Percentiles rank a stretch among this genome's conserved stretches.
These are phyloP conservation scores for Gallirallus australis DNA, from an alignment of 2,797 vertebrate genomes.

Conservation along the genomic window DNA sequence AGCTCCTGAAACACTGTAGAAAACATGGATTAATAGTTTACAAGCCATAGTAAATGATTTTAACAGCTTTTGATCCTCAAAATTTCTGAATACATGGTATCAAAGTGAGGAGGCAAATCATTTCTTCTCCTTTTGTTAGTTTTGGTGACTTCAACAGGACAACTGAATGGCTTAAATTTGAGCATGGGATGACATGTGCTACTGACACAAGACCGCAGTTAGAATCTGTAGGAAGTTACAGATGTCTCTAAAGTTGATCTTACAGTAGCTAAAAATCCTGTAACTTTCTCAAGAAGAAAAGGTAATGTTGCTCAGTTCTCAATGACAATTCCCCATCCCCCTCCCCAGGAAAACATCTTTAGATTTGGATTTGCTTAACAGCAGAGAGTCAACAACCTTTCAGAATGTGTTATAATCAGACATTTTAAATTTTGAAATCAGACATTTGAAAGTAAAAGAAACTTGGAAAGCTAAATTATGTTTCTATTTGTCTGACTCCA, in stretches of 20 bases:
- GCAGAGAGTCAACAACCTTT: not conserved
- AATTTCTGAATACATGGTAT: not conserved
- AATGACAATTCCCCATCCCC: not conserved
- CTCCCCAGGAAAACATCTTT: not conserved
- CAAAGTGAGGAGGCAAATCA: not conserved
- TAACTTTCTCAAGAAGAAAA: not conserved
- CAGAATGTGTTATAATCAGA: not conserved
- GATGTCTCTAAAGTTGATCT: not conserved
- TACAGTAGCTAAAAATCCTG: not conserved
- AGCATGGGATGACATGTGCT: not conserved
- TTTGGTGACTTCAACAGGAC: not conserved
- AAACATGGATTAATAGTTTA: not conserved
- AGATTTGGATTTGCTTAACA: not conserved
- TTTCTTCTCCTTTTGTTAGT: not conserved
- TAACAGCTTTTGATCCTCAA: not conserved
- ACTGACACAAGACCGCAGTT: not conserved
- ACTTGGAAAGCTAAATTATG: conserved; percentile 17
- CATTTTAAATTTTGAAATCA: not conserved
- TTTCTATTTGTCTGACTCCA: conserved; percentile 22
- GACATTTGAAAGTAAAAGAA: not conserved
- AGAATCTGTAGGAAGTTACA: not conserved
- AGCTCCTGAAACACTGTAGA: not conserved
- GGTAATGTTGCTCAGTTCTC: not conserved
- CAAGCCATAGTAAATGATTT: not conserved
- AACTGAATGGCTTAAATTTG: not conserved